Conservation (phyloP, 2,888 invertebrate genomes). For the Petrolisthes cinctipes region DNA sequence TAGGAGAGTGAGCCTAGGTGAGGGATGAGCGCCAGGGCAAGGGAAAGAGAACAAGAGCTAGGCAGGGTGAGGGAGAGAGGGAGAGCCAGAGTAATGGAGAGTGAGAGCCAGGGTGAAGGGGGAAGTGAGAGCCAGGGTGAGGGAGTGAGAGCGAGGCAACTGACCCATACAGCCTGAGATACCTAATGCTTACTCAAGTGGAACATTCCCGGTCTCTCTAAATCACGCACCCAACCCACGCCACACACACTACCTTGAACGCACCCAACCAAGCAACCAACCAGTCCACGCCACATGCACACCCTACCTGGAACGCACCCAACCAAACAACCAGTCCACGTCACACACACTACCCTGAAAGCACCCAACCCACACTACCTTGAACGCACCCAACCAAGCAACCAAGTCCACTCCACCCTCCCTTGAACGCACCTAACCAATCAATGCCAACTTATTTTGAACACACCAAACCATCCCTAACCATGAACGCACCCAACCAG, state of each 20-base stretch:
- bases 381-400: not conserved
- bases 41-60: not conserved
- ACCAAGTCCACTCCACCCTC: not conserved
- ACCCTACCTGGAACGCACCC: not conserved
- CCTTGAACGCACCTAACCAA: not conserved
- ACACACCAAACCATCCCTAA: not conserved
- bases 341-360: not conserved
- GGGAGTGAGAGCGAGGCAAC: constrained; percentile 19
- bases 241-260: not conserved
- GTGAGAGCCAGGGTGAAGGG: not conserved
- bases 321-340: not conserved
- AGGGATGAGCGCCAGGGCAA: not conserved
- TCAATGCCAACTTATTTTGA: not conserved
- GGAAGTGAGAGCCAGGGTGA: constrained; percentile 21
- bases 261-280: not conserved
- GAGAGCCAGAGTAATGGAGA: not conserved
- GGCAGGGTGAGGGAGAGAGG: constrained; percentile 24
- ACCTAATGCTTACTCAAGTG: constrained; percentile 11
- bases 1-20: too few species aligned
- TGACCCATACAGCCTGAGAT: not conserved
- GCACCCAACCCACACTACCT: not conserved
- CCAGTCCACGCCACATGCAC: not conserved
- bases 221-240: constrained; percentile 8
- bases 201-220: constrained; percentile 10
- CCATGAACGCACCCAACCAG: too few species aligned